Percentiles rank a stretch among this genome's conserved stretches.
Evolutionary conservation across 2,113 vertebrate species (phyloP).

Genomic region (Microcebus murinus): DNA sequence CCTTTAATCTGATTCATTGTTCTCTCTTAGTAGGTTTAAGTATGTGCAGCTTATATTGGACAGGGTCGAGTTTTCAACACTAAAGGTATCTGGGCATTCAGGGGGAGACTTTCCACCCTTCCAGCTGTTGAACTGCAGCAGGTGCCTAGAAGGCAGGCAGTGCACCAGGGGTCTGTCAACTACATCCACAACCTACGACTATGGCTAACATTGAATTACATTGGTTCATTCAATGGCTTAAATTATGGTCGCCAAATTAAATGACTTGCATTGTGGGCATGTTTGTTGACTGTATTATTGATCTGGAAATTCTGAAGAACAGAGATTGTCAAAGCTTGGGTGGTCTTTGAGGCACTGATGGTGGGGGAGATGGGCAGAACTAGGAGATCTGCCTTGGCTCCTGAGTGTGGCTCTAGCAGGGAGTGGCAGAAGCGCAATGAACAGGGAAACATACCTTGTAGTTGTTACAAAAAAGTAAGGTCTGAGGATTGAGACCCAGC

Average conservation of each 20-base stretch:
- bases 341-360: background rate
- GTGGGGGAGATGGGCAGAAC: background rate
- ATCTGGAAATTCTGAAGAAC: background rate
- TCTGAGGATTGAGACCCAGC: background rate
- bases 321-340: background rate
- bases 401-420: background rate
- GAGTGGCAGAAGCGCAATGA: background rate
- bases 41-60: background rate
- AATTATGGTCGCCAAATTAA: background rate
- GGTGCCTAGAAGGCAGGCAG: background rate
- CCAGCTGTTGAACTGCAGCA: background rate
- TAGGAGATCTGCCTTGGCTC: background rate
- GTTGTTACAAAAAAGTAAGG: background rate
- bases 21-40: background rate
- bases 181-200: background rate
- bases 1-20: background rate
- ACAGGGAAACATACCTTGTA: background rate
- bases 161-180: background rate
- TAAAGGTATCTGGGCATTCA: background rate
- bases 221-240: background rate
- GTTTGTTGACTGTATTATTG: background rate
- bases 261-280: background rate
- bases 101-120: background rate
- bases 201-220: background rate
- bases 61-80: background rate